These are phyloP conservation scores for Lacanobia wlatinum DNA, from an alignment of 2,888 invertebrate species.

Conservation along the genomic window DNA sequence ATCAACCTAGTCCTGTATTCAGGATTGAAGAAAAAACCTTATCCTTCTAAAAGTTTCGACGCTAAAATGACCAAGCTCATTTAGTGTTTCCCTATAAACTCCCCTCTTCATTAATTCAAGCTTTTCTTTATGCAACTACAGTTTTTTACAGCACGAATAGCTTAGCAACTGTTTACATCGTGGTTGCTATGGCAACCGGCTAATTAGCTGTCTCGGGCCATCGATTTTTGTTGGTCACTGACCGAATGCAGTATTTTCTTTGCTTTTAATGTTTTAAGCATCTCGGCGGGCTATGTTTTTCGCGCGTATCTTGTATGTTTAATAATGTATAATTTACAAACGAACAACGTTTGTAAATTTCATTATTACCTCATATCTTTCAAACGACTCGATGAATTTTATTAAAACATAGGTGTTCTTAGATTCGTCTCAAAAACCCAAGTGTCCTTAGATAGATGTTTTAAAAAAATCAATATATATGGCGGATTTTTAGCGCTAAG, in stretches of 20 bases:
- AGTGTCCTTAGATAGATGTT: too few relatives aligned
- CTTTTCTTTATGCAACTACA: constrained; percentile 32
- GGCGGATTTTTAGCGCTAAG: too few relatives aligned
- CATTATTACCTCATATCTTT: too few relatives aligned
- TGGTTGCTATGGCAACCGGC: constrained; percentile 45
- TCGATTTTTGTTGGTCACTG: constrained; percentile 52
- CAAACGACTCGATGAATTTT: too few relatives aligned
- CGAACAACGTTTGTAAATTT: too few relatives aligned
- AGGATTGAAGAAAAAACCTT: background rate
- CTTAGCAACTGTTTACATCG: constrained; percentile 40
- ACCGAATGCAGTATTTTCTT: constrained; percentile 48
- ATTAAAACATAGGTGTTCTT: too few relatives aligned
- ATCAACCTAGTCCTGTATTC: background rate
- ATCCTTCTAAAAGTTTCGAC: constrained; percentile 1
- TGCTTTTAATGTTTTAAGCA: constrained; percentile 8
- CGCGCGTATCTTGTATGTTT: too few relatives aligned
- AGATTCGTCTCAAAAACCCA: too few relatives aligned
- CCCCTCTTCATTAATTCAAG: constrained; percentile 9
- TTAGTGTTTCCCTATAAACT: constrained; percentile 13
- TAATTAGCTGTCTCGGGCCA: constrained; percentile 47
- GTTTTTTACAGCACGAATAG: constrained; percentile 32
- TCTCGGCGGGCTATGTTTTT: too few relatives aligned
- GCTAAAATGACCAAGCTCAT: constrained; percentile 6
- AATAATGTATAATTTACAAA: too few relatives aligned
- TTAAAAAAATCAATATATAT: too few relatives aligned